These are phyloP conservation scores for Ciconia nigra DNA, from an alignment of 2,797 vertebrate species.

Conservation along the genomic window DNA sequence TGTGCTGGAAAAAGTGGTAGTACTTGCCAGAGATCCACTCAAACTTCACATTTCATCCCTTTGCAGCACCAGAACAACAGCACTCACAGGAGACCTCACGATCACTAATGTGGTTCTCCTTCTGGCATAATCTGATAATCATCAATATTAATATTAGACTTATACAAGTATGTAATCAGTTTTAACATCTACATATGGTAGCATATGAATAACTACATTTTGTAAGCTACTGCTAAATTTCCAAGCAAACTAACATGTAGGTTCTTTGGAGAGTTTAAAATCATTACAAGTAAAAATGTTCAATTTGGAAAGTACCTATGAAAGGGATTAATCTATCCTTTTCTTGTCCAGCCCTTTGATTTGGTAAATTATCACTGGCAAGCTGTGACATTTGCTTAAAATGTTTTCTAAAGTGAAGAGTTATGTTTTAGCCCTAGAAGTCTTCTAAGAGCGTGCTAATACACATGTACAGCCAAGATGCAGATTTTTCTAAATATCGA, in stretches of 20 bases:
- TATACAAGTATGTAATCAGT: neutral
- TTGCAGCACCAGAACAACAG: neutral
- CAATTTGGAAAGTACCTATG: neutral
- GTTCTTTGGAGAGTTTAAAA: neutral
- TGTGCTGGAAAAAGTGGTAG: neutral
- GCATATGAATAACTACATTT: neutral
- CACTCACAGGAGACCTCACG: fast-evolving
- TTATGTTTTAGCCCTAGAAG: neutral
- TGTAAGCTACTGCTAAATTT: neutral
- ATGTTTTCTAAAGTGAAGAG: neutral
- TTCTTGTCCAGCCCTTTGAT: neutral
- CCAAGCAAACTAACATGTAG: neutral
- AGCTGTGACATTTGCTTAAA: neutral
- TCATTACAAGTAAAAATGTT: neutral
- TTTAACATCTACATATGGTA: neutral
- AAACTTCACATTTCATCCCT: neutral
- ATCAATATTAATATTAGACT: neutral
- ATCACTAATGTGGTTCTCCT: fast-evolving
- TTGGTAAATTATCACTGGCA: neutral
- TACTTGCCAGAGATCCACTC: neutral
- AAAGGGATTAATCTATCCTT: neutral
- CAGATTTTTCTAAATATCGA: neutral
- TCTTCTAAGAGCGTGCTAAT: neutral
- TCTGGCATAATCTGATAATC: neutral
- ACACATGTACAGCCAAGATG: neutral